Conservation (phyloP, 2,113 vertebrate genomes). For the Bubo blakistoni region DNA sequence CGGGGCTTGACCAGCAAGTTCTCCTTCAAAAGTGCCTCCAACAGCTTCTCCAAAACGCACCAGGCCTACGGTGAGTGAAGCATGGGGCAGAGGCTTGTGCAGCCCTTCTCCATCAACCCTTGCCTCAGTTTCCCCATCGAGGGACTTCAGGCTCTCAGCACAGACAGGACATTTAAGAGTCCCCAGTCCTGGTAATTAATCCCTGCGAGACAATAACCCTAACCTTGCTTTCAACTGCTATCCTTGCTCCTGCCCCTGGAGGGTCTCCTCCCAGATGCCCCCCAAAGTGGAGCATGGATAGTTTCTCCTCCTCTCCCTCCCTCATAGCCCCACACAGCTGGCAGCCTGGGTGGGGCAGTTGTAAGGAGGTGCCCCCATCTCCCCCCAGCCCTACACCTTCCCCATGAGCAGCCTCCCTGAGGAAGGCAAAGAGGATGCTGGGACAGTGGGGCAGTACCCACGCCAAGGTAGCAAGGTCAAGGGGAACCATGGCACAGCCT, state of each 20-base stretch:
- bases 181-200: neutral
- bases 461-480: neutral
- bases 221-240: neutral
- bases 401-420: neutral
- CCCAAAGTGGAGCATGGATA: neutral
- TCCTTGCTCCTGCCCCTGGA: neutral
- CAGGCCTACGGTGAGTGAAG: constrained; percentile 82
- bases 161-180: neutral
- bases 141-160: neutral
- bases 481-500: neutral
- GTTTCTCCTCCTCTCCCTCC: neutral
- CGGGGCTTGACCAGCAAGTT: constrained; percentile 65
- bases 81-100: accelerated
- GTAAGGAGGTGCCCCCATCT: neutral
- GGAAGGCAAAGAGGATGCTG: neutral
- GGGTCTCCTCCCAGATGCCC: neutral
- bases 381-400: neutral
- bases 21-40: constrained; percentile 77
- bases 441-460: neutral
- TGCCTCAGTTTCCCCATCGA: neutral
- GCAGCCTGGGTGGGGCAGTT: neutral
- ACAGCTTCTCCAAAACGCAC: constrained; percentile 74
- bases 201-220: neutral
- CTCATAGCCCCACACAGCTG: neutral
- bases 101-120: neutral